Conservation (phyloP, 2,888 invertebrate species). For the Altica lythri region DNA sequence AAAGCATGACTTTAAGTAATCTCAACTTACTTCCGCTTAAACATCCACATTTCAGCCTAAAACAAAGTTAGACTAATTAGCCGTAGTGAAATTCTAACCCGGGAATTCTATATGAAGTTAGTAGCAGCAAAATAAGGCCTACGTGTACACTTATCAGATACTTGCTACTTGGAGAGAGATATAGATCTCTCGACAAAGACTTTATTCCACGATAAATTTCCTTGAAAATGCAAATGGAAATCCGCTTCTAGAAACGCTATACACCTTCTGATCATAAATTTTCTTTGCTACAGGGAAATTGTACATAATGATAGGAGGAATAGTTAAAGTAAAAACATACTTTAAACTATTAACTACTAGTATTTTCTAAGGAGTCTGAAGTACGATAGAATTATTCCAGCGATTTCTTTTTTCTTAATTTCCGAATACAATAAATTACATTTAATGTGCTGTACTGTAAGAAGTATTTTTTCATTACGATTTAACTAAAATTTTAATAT, state of each 20-base stretch:
- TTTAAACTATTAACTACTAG: too few relatives aligned
- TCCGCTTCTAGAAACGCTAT: constrained; percentile 22
- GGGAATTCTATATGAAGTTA: constrained; percentile 15
- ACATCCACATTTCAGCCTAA: constrained; percentile 11
- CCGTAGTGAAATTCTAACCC: background rate
- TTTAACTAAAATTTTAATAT: too few relatives aligned
- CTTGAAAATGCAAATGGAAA: constrained; percentile 24
- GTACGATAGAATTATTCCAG: too few relatives aligned
- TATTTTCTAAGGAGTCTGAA: too few relatives aligned
- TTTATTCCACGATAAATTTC: constrained; percentile 20
- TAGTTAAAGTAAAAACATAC: background rate
- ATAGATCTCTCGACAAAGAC: constrained; percentile 24
- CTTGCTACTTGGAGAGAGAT: constrained; percentile 14
- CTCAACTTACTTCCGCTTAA: background rate
- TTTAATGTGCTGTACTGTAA: too few relatives aligned
- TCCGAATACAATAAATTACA: too few relatives aligned
- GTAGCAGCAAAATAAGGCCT: constrained; percentile 14
- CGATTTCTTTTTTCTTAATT: too few relatives aligned
- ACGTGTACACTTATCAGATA: constrained; percentile 19
- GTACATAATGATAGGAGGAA: constrained; percentile 10
- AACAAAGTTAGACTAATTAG: background rate
- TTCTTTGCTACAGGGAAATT: constrained; percentile 18
- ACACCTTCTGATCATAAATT: constrained; percentile 22
- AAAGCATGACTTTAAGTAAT: constrained; percentile 4
- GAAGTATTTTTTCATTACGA: too few relatives aligned